These are phyloP conservation scores for Atta texana DNA, from an alignment of 1,140 invertebrate species.

Conservation along the genomic window DNA sequence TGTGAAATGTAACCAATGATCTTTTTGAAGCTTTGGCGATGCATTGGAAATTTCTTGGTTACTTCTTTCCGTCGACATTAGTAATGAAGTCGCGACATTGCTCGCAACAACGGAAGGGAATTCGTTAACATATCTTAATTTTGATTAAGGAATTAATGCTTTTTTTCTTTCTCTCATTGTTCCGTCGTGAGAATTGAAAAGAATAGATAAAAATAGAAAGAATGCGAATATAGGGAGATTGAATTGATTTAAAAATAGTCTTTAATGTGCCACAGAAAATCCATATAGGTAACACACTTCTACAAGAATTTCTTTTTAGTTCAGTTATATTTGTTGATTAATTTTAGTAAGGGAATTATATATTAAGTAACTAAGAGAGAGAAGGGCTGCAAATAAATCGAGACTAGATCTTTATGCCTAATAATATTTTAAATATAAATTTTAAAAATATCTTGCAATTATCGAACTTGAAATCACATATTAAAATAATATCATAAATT, in stretches of 20 bases:
- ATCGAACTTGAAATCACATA: too few relatives aligned
- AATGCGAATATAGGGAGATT: not conserved
- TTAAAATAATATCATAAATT: too few relatives aligned
- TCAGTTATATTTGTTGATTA: not conserved
- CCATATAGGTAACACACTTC: not conserved
- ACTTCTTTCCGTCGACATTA: not conserved
- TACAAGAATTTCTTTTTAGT: not conserved
- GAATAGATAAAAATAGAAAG: not conserved
- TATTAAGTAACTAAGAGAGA: too few relatives aligned
- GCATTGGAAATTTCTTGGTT: not conserved
- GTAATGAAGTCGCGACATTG: not conserved
- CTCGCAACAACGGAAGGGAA: not conserved
- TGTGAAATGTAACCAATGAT: constrained; percentile 5
- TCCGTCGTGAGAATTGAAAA: not conserved
- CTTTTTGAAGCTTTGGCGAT: not conserved
- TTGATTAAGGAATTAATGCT: constrained; percentile 16
- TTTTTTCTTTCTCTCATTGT: constrained; percentile 4
- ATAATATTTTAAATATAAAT: too few relatives aligned
- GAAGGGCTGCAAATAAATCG: too few relatives aligned
- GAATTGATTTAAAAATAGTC: not conserved
- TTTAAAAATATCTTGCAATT: too few relatives aligned
- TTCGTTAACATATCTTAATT: constrained; percentile 33
- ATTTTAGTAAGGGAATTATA: not conserved
- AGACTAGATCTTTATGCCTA: too few relatives aligned
- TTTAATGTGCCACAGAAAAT: not conserved